Evolutionary conservation across 2,888 invertebrate genomes (phyloP).

Genomic region (Seira ritae): DNA sequence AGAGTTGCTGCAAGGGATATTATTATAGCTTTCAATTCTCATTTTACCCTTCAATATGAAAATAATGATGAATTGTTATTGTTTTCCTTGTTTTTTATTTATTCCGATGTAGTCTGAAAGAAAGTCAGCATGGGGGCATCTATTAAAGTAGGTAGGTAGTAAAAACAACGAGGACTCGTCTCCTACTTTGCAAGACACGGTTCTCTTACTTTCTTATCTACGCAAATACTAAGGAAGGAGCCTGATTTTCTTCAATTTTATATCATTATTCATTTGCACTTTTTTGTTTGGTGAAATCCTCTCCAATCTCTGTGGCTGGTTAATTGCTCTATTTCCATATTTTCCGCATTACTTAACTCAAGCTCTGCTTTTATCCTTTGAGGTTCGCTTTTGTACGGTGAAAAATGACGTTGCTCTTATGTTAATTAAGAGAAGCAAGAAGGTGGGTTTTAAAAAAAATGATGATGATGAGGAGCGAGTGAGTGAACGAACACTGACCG

Average conservation of each 20-base stretch:
- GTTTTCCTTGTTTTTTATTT: constrained; percentile 15
- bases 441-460: neutral
- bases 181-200: neutral
- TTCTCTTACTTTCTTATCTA: too few relatives aligned
- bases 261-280: constrained; percentile 11
- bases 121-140: constrained; percentile 31
- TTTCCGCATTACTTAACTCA: constrained; percentile 42
- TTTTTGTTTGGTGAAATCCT: neutral
- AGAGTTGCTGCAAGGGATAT: constrained; percentile 5
- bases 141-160: constrained; percentile 11
- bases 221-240: too few relatives aligned
- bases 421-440: constrained; percentile 4
- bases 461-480: neutral
- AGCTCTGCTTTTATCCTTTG: constrained; percentile 1
- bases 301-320: neutral
- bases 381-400: neutral
- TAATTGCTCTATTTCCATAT: constrained; percentile 57
- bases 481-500: constrained; percentile 3
- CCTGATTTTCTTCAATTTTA: neutral
- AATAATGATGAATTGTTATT: constrained; percentile 36
- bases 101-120: constrained; percentile 9
- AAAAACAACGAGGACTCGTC: neutral
- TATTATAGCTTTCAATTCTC: constrained; percentile 25
- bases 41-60: constrained; percentile 19
- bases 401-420: constrained; percentile 8